Percentiles rank a stretch among this genome's conserved stretches.
Conservation (phyloP, 2,888 invertebrate genomes). For the Subacronicta megacephala region DNA sequence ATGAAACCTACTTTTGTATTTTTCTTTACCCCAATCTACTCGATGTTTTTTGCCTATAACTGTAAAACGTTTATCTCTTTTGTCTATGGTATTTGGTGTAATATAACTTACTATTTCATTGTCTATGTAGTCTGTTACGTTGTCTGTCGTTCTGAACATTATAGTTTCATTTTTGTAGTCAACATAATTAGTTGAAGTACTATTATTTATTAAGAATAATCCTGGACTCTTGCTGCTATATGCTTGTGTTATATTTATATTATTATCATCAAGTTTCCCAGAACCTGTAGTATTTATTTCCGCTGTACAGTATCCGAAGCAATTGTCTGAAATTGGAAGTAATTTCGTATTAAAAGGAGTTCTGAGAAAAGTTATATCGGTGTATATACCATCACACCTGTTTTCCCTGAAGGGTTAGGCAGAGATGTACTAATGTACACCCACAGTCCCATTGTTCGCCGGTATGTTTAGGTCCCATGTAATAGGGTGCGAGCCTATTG, state of each 20-base stretch:
- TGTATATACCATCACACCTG: too few relatives aligned
- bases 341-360: not conserved
- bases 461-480: too few relatives aligned
- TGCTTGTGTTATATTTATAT: not conserved
- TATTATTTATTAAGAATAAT: not conserved
- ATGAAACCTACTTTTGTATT: not conserved
- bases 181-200: not conserved
- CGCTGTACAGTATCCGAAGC: not conserved
- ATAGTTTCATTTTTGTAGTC: not conserved
- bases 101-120: not conserved
- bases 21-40: not conserved
- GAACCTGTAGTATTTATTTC: not conserved
- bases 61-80: not conserved
- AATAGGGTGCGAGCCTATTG: too few relatives aligned
- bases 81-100: not conserved
- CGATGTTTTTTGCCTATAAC: not conserved
- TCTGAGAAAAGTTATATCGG: too few relatives aligned
- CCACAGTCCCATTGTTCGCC: too few relatives aligned
- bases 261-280: not conserved
- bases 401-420: too few relatives aligned
- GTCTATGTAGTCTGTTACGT: not conserved
- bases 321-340: constrained; percentile 29
- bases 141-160: not conserved
- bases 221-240: not conserved
- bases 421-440: too few relatives aligned